Base-by-base conservation (phyloP, 2,113 vertebrate species). In the Microtus pennsylvanicus region DNA sequence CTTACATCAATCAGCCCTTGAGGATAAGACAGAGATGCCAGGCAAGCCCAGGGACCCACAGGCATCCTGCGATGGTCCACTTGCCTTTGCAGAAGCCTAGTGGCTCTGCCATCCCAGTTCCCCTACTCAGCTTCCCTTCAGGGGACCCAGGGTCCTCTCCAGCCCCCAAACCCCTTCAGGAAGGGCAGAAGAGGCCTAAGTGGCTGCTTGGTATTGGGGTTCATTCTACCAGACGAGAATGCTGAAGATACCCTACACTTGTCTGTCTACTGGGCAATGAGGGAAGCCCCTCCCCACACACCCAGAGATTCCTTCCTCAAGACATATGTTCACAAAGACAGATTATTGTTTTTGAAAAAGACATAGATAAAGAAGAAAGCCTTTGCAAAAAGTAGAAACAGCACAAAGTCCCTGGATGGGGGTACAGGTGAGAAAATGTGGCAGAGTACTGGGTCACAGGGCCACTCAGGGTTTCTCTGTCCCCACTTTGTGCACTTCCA, bases 231-330 rank as follows among this genome's bases (percentile, higher is more conserved):
- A 26, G 8, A n/a, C 2, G 52, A 80, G 50, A 58, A 45, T n/a
- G 7, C 24, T 17, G 16, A 55, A 0, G 22, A 17, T 1, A 11
- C 1, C 16, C 2, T 19, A 14, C 38, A 24, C 0, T 3, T 3
- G 17, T 65, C 21, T 28, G 14, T 55, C 63, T 78, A 35, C 67
- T 21, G 22, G 78, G 67, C 22, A 12, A 10, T 10, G 13, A 70
- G 88, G 35, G 87, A 75, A 92, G 22, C 33, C 45, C 63, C 21
- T 4, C 55, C 19, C 10, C 10, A 10, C 47, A 8, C 47, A 1
- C 47, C 47, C 47, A 61, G 65, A 50, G 94, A 26, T 14, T 74
- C 89, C 76, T 75, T 63, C 72, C 22, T 50, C 1, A 38, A 52
- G 30, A 47, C 47, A 33, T 81, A 58, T 61, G 35, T 82, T 90